Percentiles rank a stretch among this genome's conserved stretches.
Evolutionary conservation across 2,113 vertebrate species (phyloP).

Genomic region (Cheirogaleus medius): DNA sequence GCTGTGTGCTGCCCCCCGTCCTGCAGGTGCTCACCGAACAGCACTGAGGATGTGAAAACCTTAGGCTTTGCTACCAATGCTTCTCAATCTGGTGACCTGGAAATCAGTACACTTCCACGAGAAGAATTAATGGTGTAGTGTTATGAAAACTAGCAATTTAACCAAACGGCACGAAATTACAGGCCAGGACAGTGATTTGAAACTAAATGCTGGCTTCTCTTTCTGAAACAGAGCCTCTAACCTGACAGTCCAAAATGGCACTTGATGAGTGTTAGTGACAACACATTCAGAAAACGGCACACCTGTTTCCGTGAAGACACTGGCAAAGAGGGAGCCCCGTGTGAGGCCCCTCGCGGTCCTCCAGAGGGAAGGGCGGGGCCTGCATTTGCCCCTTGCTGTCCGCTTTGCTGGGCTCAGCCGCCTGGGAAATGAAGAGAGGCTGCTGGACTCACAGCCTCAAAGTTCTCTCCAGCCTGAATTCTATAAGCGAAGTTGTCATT

Average conservation of each 20-base stretch:
- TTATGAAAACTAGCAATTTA: constrained; percentile 53
- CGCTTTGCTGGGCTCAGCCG: background rate
- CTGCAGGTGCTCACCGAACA: too few relatives aligned
- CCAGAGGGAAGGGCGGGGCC: fast-evolving
- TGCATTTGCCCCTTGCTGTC: background rate
- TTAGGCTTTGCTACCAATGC: background rate
- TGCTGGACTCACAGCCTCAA: background rate
- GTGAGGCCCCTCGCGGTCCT: fast-evolving
- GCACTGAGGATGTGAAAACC: background rate
- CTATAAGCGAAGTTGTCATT: constrained; percentile 5
- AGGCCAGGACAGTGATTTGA: constrained; percentile 48
- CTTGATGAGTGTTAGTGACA: background rate
- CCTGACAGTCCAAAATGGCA: constrained; percentile 67
- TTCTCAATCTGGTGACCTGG: constrained; percentile 2
- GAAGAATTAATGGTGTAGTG: constrained; percentile 28
- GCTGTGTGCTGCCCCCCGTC: too few relatives aligned
- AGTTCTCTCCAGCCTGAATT: background rate
- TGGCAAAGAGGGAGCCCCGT: background rate
- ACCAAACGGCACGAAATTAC: background rate
- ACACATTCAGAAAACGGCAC: background rate
- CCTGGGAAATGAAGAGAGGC: background rate
- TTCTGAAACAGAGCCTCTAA: constrained; percentile 67
- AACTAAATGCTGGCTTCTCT: constrained; percentile 54
- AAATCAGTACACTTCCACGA: background rate
- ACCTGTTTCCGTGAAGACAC: constrained; percentile 37